A percentile compares a stretch with the other conserved stretches of the same genome.
phyloP scores from a whole-genome alignment of 2,888 invertebrate species.

The Platycheirus albimanus region DNA sequence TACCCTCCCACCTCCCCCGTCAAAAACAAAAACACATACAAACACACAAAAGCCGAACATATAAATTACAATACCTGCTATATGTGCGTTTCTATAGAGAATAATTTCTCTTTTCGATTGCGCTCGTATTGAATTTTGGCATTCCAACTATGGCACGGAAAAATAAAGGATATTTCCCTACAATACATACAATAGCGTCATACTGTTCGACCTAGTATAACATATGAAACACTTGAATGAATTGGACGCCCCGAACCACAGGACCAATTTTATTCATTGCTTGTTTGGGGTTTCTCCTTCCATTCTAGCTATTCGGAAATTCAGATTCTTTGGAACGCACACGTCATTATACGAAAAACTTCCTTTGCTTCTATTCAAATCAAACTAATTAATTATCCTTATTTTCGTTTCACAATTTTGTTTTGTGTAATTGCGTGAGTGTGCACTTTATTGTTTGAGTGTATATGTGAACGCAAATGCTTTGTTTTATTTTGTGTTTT shows the following conservation, averaged over 20 bases:
- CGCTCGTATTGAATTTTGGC: background rate
- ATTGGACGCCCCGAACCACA: slow-evolving; percentile 33
- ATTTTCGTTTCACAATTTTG: background rate
- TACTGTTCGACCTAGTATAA: slow-evolving; percentile 18
- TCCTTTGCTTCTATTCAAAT: no score
- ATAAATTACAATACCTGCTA: slow-evolving; percentile 63
- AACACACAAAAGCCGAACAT: slow-evolving; percentile 31
- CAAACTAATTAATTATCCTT: slow-evolving; percentile 39
- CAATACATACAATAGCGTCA: background rate
- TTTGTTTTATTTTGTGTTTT: background rate
- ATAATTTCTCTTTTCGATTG: slow-evolving; percentile 33
- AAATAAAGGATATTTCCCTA: slow-evolving; percentile 49
- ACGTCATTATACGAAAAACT: no score
- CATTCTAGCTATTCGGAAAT: slow-evolving; percentile 1
- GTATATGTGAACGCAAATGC: background rate
- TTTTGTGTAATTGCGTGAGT: slow-evolving; percentile 11
- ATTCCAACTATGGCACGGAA: no score
- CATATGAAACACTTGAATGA: slow-evolving; percentile 50
- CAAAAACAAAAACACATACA: background rate
- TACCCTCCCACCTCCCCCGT: background rate
- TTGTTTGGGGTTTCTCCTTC: slow-evolving; percentile 7
- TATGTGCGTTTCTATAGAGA: slow-evolving; percentile 53
- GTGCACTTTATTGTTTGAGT: background rate
- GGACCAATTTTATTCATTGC: slow-evolving; percentile 33
- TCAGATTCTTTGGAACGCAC: slow-evolving; percentile 9